These are phyloP conservation scores for Acanthornis magna DNA, from an alignment of 2,797 vertebrate species.

Conservation along the genomic window DNA sequence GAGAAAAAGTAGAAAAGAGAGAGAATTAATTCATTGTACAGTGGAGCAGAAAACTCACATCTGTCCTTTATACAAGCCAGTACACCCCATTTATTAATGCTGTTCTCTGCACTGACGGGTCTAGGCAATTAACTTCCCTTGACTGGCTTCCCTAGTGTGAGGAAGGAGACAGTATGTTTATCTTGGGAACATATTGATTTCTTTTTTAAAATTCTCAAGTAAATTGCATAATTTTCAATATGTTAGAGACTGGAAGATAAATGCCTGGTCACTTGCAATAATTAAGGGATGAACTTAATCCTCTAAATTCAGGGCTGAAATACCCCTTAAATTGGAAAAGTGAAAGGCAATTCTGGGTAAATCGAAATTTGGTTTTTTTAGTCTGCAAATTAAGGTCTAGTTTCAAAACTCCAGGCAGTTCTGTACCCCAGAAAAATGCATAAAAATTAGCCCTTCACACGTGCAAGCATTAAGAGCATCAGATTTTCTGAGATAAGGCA, in stretches of 20 bases:
- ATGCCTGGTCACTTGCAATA: neutral
- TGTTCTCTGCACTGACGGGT: slow-evolving; percentile 65
- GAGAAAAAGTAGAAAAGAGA: slow-evolving; percentile 48
- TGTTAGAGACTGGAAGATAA: slow-evolving; percentile 12
- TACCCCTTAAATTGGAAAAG: neutral
- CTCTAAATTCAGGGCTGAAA: slow-evolving; percentile 19
- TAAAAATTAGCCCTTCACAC: neutral
- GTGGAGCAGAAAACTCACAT: slow-evolving; percentile 79
- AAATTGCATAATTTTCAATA: slow-evolving; percentile 41
- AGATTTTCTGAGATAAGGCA: neutral
- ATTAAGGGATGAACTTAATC: slow-evolving; percentile 45
- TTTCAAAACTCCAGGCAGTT: slow-evolving; percentile 41
- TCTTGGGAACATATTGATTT: slow-evolving; percentile 55
- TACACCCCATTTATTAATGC: slow-evolving; percentile 80
- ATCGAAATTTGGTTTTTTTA: neutral
- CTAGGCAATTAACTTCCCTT: slow-evolving; percentile 75
- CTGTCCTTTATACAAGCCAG: slow-evolving; percentile 78
- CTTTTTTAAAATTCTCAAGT: slow-evolving; percentile 45
- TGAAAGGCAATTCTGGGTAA: neutral
- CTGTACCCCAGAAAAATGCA: neutral
- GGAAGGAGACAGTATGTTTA: slow-evolving; percentile 61
- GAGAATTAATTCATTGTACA: slow-evolving; percentile 73
- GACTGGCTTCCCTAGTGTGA: slow-evolving; percentile 62
- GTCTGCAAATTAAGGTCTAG: neutral
- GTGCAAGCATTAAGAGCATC: neutral